phyloP scores from a whole-genome alignment of 2,888 invertebrate species.

The Papilio protenor region DNA sequence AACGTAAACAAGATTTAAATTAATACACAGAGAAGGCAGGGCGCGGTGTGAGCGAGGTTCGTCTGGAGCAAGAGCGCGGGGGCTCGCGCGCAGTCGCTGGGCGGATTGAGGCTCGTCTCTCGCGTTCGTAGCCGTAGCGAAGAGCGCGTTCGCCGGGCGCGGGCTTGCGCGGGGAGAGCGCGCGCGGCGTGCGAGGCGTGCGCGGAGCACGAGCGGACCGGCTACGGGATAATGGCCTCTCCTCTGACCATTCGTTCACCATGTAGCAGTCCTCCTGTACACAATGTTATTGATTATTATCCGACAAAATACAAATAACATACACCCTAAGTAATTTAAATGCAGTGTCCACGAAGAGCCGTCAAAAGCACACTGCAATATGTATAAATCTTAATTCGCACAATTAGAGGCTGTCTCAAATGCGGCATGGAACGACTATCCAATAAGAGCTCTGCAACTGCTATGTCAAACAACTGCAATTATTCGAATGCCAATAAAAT shows the following conservation, averaged over 20 bases:
- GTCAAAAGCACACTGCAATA: too few species aligned
- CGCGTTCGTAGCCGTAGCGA: constrained; percentile 68
- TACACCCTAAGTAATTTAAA: neutral
- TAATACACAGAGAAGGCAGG: constrained; percentile 78
- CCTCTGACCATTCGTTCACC: constrained; percentile 70
- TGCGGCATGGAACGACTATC: neutral
- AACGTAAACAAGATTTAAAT: neutral
- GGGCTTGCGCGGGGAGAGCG: constrained; percentile 61
- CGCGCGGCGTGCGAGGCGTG: constrained; percentile 62
- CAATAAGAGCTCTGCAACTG: neutral
- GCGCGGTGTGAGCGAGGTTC: constrained; percentile 70
- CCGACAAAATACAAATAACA: neutral
- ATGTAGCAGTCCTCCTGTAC: constrained; percentile 70
- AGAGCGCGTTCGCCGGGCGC: constrained; percentile 54
- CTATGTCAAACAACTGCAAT: neutral
- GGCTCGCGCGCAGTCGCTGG: constrained; percentile 72
- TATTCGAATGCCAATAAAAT: neutral
- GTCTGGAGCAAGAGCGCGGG: constrained; percentile 66
- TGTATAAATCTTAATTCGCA: too few species aligned
- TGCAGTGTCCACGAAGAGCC: too few species aligned
- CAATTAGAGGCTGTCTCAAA: neutral
- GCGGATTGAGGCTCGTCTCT: constrained; percentile 66
- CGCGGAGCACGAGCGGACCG: constrained; percentile 67
- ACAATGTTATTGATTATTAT: neutral
- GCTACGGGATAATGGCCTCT: constrained; percentile 71